phyloP scores from a whole-genome alignment of 2,113 vertebrate genomes.

The Xenus cinereus region DNA sequence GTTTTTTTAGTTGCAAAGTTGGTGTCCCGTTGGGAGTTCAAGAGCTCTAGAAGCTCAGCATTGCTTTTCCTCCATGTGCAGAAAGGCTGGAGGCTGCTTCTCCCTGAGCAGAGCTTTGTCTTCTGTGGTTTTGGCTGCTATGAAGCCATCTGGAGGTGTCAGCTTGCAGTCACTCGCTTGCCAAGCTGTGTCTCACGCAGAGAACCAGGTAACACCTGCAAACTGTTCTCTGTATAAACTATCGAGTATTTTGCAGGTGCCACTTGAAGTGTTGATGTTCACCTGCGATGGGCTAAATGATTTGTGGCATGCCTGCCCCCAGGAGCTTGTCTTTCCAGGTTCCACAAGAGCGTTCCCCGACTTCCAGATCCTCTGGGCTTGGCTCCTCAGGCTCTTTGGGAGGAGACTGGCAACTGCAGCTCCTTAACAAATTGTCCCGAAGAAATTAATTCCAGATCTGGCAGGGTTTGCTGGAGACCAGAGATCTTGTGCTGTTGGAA shows the following conservation, averaged over 20 bases:
- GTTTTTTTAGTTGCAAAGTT: background rate
- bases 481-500: background rate
- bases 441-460: background rate
- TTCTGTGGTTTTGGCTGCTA: background rate
- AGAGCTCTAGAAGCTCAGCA: background rate
- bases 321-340: background rate
- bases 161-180: background rate
- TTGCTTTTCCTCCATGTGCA: rapidly evolving
- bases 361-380: background rate
- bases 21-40: background rate
- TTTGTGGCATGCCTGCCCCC: background rate
- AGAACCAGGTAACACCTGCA: background rate
- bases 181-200: background rate
- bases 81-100: background rate
- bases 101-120: background rate
- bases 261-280: background rate
- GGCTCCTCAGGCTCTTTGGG: background rate
- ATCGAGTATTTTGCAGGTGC: background rate
- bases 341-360: background rate
- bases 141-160: background rate
- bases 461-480: background rate
- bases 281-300: background rate
- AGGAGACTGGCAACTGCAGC: background rate
- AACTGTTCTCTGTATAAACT: background rate
- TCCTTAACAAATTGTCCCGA: background rate